Base-by-base conservation (phyloP, 1,140 invertebrate genomes). In the Chelonus insularis region DNA sequence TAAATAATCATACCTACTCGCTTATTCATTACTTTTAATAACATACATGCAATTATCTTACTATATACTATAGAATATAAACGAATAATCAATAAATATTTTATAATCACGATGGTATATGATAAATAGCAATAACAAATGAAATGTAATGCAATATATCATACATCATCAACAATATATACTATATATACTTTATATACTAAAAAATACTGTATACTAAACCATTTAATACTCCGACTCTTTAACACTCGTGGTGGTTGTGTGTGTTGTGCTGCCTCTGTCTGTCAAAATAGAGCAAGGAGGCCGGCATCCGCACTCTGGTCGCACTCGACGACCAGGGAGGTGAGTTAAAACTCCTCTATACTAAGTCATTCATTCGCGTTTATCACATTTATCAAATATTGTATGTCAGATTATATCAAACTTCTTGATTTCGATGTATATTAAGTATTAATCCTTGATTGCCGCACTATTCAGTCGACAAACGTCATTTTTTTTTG, bases 301-400 rank as follows among this genome's bases (percentile, higher is more conserved):
- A 98, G 88, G 95, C 95, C 83, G 96, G 95, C 84, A 96, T 98
- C 87, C 94, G 95, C 82, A 97, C 95, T 86, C 89, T 98, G 88
- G 95, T 97, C 85, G 95, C 95, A 86, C 90, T 98, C 86, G 96
- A 98, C 86, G 94, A 97, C 89, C 96, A 98, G 91, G 95, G 95
- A 94, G 95, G 95, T 97, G 91, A 94, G 91, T 93, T 84, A 82
- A 29, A 29, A 83, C 78, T 68, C 72, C 72, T 75, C 75, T 71
- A 72, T 71, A 72, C 70, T 69, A 74, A 74, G 68, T 70, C 64
- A 58, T 52, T 60, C 36, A 54, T 32, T 52, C 43, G 47, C 36
- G 56, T 45, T 45, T 39, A 47, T 62, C 63, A 65, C 65, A 64
- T 50, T 63, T 62, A 60, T 43, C 25, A 23, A 32, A 18, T 12